Conservation (phyloP, 2,888 invertebrate genomes). For the Cryptus armator region DNA sequence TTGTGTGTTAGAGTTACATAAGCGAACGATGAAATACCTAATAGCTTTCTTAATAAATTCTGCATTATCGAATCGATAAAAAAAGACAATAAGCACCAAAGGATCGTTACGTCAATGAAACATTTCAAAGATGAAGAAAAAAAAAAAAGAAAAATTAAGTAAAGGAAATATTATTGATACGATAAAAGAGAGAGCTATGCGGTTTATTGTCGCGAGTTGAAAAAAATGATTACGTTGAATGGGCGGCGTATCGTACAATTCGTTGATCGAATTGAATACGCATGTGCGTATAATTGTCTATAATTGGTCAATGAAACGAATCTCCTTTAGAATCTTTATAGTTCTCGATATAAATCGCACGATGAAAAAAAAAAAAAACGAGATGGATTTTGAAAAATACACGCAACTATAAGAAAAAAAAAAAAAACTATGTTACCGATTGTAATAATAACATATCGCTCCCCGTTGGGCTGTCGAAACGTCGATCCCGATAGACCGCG, state of each 20-base stretch:
- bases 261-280: constrained; percentile 55
- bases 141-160: neutral
- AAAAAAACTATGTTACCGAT: constrained; percentile 54
- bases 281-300: constrained; percentile 49
- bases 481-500: constrained; percentile 63
- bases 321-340: constrained; percentile 50
- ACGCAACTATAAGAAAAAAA: constrained; percentile 1
- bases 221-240: constrained; percentile 40
- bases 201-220: constrained; percentile 51
- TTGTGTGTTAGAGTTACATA: constrained; percentile 77
- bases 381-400: neutral
- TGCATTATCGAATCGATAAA: constrained; percentile 11
- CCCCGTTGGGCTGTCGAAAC: constrained; percentile 64
- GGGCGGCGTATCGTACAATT: constrained; percentile 56
- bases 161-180: neutral
- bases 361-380: neutral
- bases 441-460: constrained; percentile 66
- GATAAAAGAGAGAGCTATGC: constrained; percentile 45
- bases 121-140: constrained; percentile 21
- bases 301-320: constrained; percentile 55
- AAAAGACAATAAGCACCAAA: constrained; percentile 6
- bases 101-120: constrained; percentile 13
- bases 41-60: constrained; percentile 56
- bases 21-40: constrained; percentile 42
- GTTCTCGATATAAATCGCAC: constrained; percentile 34